Evolutionary conservation across 1,140 invertebrate genomes (phyloP).

Genomic region (Nylanderia fulva): DNA sequence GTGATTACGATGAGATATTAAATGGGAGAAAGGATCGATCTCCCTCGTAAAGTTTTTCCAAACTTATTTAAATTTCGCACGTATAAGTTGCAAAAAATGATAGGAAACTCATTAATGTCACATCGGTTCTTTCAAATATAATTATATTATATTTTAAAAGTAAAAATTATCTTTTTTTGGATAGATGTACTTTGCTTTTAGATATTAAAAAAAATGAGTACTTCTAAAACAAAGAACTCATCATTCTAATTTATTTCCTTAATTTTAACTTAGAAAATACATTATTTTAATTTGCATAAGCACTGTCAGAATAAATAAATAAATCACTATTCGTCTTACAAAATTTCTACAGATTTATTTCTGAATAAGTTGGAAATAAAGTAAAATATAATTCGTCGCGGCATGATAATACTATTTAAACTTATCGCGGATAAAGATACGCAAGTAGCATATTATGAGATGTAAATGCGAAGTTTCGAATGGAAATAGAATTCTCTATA

Average conservation of each 20-base stretch:
- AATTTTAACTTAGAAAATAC: background rate
- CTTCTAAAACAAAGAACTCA: background rate
- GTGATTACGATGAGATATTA: background rate
- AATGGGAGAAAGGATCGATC: background rate
- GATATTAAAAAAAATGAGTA: background rate
- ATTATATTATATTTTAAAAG: background rate
- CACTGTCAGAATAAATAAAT: constrained; percentile 3
- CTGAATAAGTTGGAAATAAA: background rate
- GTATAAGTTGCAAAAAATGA: background rate
- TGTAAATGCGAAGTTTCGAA: background rate
- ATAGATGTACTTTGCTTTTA: background rate
- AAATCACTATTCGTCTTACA: background rate
- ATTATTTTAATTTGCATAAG: background rate
- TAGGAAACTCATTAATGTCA: background rate
- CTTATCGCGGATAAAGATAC: background rate
- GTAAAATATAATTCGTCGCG: too few relatives aligned
- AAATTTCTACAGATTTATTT: constrained; percentile 7
- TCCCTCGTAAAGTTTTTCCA: background rate
- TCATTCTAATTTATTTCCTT: too few relatives aligned
- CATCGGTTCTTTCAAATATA: background rate
- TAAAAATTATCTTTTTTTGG: background rate
- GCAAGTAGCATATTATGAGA: constrained; percentile 1
- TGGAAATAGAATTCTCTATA: background rate
- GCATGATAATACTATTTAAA: background rate
- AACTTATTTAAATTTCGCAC: background rate